Percentiles rank a stretch among this genome's conserved stretches.
These are phyloP conservation scores for Drosophila nigrodunni DNA, from an alignment of 1,140 invertebrate species.

Conservation along the genomic window DNA sequence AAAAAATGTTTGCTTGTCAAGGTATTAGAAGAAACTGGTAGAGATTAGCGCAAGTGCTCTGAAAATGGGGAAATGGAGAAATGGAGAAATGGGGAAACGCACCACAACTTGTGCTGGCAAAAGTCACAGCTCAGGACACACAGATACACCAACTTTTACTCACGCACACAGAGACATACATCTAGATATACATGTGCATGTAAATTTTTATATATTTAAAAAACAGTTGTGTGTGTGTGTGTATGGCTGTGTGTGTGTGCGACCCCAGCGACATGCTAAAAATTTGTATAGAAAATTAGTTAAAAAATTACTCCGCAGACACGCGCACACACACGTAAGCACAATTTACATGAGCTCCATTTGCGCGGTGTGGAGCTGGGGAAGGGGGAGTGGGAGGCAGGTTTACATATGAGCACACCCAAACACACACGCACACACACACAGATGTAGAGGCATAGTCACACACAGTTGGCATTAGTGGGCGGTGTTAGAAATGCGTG, in stretches of 20 bases:
- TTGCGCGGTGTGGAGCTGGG: neutral
- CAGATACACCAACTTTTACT: neutral
- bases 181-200: slow-evolving; percentile 8
- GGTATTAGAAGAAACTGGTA: neutral
- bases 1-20: neutral
- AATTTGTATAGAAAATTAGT: slow-evolving; percentile 85
- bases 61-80: slow-evolving; percentile 15
- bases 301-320: slow-evolving; percentile 84
- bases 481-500: slow-evolving; percentile 83
- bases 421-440: slow-evolving; percentile 18
- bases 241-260: slow-evolving; percentile 20
- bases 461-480: slow-evolving; percentile 73
- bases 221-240: too few species aligned
- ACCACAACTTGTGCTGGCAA: slow-evolving; percentile 25
- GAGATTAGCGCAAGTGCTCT: slow-evolving; percentile 16
- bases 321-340: slow-evolving; percentile 58
- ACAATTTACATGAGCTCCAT: slow-evolving; percentile 20
- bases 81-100: slow-evolving; percentile 3
- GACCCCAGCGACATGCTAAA: slow-evolving; percentile 74
- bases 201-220: slow-evolving; percentile 15
- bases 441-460: slow-evolving; percentile 19
- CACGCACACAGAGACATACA: neutral
- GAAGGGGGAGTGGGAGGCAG: neutral
- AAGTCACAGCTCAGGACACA: slow-evolving; percentile 16
- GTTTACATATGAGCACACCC: slow-evolving; percentile 35